phyloP scores from a whole-genome alignment of 1,140 invertebrate genomes.

The Druon quercuslanigerum region DNA sequence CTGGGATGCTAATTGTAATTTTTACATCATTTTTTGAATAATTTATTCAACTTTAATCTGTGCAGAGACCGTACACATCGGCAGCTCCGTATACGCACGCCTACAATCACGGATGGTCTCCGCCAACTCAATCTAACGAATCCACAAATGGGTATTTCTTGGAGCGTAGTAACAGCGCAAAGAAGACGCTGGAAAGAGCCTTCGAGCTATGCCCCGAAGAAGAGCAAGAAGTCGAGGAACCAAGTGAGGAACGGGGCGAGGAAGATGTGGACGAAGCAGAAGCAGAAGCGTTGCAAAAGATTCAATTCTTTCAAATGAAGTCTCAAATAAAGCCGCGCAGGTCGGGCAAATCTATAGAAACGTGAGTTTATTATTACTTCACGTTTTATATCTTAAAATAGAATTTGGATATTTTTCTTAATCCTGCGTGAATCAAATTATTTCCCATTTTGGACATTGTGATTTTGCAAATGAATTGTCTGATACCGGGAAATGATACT shows the following conservation, averaged over 20 bases:
- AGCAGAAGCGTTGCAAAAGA: conserved; percentile 23
- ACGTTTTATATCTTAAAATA: too few relatives aligned
- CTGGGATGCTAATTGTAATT: conserved; percentile 1
- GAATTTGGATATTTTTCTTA: too few relatives aligned
- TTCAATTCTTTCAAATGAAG: not conserved
- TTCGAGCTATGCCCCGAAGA: conserved; percentile 88
- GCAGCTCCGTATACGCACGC: conserved; percentile 83
- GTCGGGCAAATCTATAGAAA: too few relatives aligned
- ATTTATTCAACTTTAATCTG: conserved; percentile 50
- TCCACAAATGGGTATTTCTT: conserved; percentile 96
- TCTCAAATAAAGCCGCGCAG: not conserved
- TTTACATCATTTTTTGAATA: conserved; percentile 16
- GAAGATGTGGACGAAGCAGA: conserved; percentile 42
- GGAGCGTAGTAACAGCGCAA: conserved; percentile 94
- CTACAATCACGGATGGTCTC: conserved; percentile 95
- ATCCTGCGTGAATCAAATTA: too few relatives aligned
- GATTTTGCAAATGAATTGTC: too few relatives aligned
- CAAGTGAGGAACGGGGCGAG: conserved; percentile 60
- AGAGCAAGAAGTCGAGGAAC: conserved; percentile 75
- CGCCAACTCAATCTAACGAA: conserved; percentile 95
- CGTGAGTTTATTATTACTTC: too few relatives aligned
- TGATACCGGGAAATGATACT: too few relatives aligned
- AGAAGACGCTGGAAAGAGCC: conserved; percentile 91
- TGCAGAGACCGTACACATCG: conserved; percentile 76
- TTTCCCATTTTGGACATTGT: too few relatives aligned